Conservation (phyloP, 2,113 vertebrate genomes). For the Vombatus ursinus region DNA sequence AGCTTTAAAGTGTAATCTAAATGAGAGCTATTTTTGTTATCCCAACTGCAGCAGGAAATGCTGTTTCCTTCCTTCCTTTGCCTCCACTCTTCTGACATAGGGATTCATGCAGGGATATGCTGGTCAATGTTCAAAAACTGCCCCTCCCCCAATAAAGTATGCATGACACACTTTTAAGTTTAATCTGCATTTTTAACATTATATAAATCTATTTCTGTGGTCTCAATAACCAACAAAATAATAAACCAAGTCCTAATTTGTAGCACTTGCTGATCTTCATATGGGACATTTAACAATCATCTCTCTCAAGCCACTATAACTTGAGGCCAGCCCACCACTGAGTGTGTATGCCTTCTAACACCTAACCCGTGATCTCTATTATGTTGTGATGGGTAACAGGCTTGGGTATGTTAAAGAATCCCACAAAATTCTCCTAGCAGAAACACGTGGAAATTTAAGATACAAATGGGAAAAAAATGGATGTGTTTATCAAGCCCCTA, state of each 20-base stretch:
- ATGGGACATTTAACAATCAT: background rate
- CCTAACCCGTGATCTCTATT: background rate
- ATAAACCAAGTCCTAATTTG: background rate
- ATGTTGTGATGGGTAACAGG: background rate
- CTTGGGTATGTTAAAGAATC: background rate
- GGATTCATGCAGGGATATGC: background rate
- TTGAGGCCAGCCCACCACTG: background rate
- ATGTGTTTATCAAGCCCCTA: background rate
- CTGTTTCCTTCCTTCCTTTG: background rate
- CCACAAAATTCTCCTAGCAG: background rate
- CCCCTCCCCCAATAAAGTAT: background rate
- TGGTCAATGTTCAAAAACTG: background rate
- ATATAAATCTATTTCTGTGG: background rate
- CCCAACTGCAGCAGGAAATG: background rate
- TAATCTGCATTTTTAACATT: background rate
- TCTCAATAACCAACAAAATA: background rate
- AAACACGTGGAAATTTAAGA: background rate
- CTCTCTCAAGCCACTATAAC: background rate
- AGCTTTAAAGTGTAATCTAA: background rate
- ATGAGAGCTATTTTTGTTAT: background rate
- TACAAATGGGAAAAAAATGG: background rate
- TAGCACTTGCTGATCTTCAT: background rate
- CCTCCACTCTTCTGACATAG: background rate
- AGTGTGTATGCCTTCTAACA: background rate
- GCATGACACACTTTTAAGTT: background rate